Conservation (phyloP, 2,113 vertebrate species). For the Polypterus senegalus region DNA sequence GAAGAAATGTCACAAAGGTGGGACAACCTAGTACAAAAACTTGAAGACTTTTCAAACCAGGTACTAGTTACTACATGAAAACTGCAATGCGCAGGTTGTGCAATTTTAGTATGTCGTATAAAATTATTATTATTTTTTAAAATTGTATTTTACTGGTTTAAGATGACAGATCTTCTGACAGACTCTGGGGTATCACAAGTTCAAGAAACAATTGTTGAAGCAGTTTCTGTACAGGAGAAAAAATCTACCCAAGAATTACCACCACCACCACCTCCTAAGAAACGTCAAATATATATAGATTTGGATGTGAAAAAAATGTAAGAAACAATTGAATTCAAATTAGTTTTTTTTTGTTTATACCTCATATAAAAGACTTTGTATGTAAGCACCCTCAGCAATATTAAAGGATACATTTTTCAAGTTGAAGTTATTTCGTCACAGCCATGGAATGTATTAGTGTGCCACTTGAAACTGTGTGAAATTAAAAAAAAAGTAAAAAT, state of each 20-base stretch:
- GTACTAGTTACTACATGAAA: conserved; percentile 31
- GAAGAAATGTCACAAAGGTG: conserved; percentile 82
- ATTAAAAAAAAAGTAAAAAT: no score
- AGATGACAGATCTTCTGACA: conserved; percentile 78
- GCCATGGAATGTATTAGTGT: no score
- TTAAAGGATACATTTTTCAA: no score
- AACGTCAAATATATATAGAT: conserved; percentile 66
- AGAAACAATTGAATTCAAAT: conserved; percentile 21
- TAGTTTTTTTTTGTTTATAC: no score
- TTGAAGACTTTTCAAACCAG: conserved; percentile 89
- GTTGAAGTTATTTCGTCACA: no score
- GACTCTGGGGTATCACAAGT: conserved; percentile 54
- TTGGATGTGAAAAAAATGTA: conserved; percentile 66
- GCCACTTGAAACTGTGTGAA: no score
- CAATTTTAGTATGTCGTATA: no score
- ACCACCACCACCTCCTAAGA: conserved; percentile 71
- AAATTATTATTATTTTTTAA: background rate
- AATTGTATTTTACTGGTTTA: conserved; percentile 10
- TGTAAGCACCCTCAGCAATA: no score
- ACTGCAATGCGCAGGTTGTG: no score
- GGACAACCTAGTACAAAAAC: conserved; percentile 86
- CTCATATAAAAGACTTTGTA: no score
- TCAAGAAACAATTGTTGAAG: conserved; percentile 51
- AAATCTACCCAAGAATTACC: conserved; percentile 51
- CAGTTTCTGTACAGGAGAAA: conserved; percentile 31